Conservation (phyloP, 2,113 vertebrate genomes). For the Fregata magnificens region DNA sequence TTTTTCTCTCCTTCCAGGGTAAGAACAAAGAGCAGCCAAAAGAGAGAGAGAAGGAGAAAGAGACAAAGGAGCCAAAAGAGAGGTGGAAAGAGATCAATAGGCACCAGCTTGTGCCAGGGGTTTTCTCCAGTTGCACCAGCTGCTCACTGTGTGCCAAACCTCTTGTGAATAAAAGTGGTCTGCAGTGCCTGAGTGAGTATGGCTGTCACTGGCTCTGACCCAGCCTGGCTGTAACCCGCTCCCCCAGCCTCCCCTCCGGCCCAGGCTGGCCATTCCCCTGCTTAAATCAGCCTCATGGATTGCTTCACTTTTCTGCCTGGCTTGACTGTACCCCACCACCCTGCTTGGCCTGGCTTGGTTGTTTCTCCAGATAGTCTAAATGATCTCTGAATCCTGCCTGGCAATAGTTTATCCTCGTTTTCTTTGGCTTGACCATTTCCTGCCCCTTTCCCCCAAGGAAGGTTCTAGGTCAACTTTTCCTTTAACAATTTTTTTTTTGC, state of each 20-base stretch:
- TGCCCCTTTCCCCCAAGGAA: not conserved
- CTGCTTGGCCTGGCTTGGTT: not conserved
- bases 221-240: not conserved
- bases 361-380: not conserved
- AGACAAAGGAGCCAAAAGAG: conserved; percentile 65
- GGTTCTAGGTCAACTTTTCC: not conserved
- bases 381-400: not conserved
- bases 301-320: not conserved
- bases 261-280: accelerated
- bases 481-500: not conserved
- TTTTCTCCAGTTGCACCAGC: conserved; percentile 80
- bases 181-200: conserved; percentile 93
- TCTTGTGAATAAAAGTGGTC: conserved; percentile 83
- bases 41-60: conserved; percentile 68
- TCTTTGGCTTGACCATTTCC: not conserved
- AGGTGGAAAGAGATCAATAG: conserved; percentile 67
- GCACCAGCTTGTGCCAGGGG: conserved; percentile 82
- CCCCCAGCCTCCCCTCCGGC: not conserved
- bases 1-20: conserved; percentile 75
- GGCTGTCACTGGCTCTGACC: not conserved
- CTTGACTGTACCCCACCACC: not conserved
- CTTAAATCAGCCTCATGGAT: not conserved
- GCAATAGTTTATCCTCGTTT: not conserved
- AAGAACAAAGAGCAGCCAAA: conserved; percentile 83
- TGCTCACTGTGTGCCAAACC: conserved; percentile 89